Percentiles rank a stretch among this genome's conserved stretches.
phyloP scores from a whole-genome alignment of 2,888 invertebrate species.

The Elegia similella region DNA sequence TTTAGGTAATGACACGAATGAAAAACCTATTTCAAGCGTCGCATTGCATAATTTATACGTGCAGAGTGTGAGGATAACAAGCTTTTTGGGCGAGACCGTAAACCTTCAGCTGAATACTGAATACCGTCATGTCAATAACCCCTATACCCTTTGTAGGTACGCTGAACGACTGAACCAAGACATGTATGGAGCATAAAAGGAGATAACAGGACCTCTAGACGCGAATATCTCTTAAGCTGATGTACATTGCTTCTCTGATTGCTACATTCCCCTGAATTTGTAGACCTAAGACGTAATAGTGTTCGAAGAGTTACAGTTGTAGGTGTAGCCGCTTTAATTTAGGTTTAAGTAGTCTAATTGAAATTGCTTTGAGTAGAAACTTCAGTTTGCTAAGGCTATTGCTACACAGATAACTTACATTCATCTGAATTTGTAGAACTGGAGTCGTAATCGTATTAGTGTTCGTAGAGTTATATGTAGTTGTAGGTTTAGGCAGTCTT shows the following conservation, averaged over 20 bases:
- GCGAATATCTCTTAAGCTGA: background rate
- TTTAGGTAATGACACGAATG: background rate
- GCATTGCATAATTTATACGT: constrained; percentile 10
- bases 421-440: no score
- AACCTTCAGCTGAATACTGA: constrained; percentile 16
- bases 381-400: background rate
- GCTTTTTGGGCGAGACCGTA: constrained; percentile 10
- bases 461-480: no score
- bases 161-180: constrained; percentile 2
- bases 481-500: no score
- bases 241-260: background rate
- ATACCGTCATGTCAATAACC: constrained; percentile 6
- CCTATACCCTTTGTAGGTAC: background rate
- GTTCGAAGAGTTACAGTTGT: background rate
- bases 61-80: constrained; percentile 11
- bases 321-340: background rate
- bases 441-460: no score
- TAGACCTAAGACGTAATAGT: background rate
- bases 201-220: background rate
- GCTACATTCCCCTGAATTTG: background rate
- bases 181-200: background rate
- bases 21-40: constrained; percentile 9
- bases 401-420: no score
- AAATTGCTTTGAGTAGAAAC: background rate
- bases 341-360: background rate